These are phyloP conservation scores for Nymphalis io DNA, from an alignment of 1,140 invertebrate genomes.

Conservation along the genomic window DNA sequence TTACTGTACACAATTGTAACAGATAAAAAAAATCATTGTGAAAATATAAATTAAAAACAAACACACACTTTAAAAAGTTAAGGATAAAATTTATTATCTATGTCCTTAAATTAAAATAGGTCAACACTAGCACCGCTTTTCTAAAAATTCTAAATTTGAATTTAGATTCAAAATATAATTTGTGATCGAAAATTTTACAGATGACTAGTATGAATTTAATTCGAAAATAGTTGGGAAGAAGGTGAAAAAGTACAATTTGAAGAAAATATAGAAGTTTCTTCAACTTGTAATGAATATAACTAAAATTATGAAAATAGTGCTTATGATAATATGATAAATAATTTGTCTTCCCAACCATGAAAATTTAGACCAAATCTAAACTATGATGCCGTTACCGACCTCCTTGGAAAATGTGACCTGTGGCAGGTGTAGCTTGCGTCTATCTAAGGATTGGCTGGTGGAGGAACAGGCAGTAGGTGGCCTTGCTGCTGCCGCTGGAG, in stretches of 20 bases:
- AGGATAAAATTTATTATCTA: conserved; percentile 16
- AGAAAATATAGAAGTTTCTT: no score
- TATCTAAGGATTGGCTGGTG: conserved; percentile 69
- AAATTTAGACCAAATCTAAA: conserved; percentile 63
- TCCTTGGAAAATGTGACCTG: conserved; percentile 92
- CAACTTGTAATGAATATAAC: no score
- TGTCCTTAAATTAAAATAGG: conserved; percentile 38
- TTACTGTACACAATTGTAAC: conserved; percentile 50
- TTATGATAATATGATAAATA: not conserved
- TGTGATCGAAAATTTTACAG: conserved; percentile 48
- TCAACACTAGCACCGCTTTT: conserved; percentile 67
- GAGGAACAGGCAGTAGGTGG: conserved; percentile 81
- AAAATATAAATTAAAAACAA: conserved; percentile 40
- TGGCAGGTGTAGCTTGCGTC: conserved; percentile 85
- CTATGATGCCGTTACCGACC: conserved; percentile 88
- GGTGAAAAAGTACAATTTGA: conserved; percentile 14
- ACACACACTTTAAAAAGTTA: conserved; percentile 42
- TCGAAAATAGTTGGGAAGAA: conserved; percentile 30
- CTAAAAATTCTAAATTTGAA: conserved; percentile 50
- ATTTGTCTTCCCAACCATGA: conserved; percentile 20
- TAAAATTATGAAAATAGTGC: not conserved
- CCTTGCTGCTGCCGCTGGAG: conserved; percentile 60
- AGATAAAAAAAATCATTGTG: conserved; percentile 27
- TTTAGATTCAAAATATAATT: conserved; percentile 43
- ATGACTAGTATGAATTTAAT: conserved; percentile 53